phyloP scores from a whole-genome alignment of 37 sponge, comb jelly and placozoan genomes.

The Spongia lamella region DNA sequence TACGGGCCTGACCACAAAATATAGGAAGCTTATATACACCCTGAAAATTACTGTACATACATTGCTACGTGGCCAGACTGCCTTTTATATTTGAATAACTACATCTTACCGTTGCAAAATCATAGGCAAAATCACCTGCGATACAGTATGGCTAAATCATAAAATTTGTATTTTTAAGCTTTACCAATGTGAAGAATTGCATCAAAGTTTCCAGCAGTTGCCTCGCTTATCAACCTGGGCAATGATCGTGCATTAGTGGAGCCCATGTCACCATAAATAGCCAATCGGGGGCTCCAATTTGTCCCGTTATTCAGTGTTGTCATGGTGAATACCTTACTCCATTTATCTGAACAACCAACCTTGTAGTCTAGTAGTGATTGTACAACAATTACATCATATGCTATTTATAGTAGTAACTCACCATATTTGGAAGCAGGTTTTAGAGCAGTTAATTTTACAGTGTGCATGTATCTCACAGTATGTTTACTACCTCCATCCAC shows the following conservation, averaged over 20 bases:
- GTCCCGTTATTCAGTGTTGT: constrained; percentile 10
- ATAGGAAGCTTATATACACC: no score
- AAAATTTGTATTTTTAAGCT: background rate
- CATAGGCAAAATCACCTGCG: constrained; percentile 12
- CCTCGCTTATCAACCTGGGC: constrained; percentile 9
- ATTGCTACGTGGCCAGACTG: no score
- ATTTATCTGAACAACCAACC: constrained; percentile 8
- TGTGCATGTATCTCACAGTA: constrained; percentile 15
- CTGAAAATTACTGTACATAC: no score
- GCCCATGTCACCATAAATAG: constrained; percentile 40
- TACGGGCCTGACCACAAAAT: no score
- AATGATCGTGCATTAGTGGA: background rate
- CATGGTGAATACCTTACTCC: constrained; percentile 32
- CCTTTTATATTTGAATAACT: no score
- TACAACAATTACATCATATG: background rate
- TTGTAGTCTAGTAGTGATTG: background rate
- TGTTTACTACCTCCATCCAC: background rate
- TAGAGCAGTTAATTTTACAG: constrained; percentile 4
- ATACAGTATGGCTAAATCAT: no score
- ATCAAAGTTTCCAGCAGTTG: constrained; percentile 2
- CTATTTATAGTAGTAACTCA: background rate
- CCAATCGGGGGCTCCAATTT: constrained; percentile 33
- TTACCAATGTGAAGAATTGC: constrained; percentile 9
- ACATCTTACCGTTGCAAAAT: constrained; percentile 7
- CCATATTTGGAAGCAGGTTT: constrained; percentile 14